Evolutionary conservation across 2,797 vertebrate genomes (phyloP).

Genomic region (Alauda arvensis): DNA sequence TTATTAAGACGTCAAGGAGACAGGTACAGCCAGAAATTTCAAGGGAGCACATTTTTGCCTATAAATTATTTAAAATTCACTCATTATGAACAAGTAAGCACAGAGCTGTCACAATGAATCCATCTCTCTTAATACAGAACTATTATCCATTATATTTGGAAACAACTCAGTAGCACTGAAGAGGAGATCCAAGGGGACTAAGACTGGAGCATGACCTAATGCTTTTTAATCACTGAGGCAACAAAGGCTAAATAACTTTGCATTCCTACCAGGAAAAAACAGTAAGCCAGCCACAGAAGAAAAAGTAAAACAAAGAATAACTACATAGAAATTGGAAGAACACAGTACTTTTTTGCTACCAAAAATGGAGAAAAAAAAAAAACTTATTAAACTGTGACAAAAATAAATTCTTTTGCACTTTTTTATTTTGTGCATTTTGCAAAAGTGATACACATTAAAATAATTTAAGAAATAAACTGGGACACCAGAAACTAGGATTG

Average conservation of each 20-base stretch:
- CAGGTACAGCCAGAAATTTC: background rate
- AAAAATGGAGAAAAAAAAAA: background rate
- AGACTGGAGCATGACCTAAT: background rate
- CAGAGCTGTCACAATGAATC: constrained; percentile 17
- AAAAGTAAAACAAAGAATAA: background rate
- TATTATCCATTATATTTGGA: background rate
- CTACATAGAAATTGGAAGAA: background rate
- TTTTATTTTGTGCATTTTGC: background rate
- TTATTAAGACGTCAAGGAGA: constrained; percentile 17
- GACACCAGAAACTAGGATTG: background rate
- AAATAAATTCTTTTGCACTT: background rate
- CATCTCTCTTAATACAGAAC: background rate
- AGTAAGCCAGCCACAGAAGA: background rate
- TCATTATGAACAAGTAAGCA: constrained; percentile 18
- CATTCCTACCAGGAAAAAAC: background rate
- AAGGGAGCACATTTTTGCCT: background rate
- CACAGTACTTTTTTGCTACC: background rate
- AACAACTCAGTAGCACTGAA: background rate
- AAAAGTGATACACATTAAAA: background rate
- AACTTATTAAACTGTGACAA: background rate
- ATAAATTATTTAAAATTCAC: constrained; percentile 27
- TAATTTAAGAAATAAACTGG: background rate
- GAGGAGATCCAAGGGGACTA: background rate
- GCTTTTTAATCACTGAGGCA: constrained; percentile 10
- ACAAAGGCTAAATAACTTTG: background rate